Evolutionary conservation across 37 sponge, comb jelly and placozoan genomes (phyloP), one percentile per base, ranked within the genome.

Genomic region (Beroe forskalii): DNA sequence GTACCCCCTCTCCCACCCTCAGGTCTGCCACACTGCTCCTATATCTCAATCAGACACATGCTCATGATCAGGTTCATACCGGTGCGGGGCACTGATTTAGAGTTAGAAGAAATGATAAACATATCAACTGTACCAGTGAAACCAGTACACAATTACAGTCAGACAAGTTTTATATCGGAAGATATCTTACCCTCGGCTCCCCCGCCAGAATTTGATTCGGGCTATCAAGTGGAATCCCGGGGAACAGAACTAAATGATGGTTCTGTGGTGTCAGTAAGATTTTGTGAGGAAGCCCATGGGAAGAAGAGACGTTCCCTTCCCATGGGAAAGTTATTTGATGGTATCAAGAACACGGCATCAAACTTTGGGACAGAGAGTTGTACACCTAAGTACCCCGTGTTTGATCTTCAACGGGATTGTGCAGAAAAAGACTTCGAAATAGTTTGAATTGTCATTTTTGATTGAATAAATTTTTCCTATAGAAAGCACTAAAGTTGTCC

Each of bases 351-450:
- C 12, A 6, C 12, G 55, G 12, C 55, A 6, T 31, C 72, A 19
- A 69, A 37, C 38, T 69, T 33, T 36, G 72, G 72, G 35, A 69
- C 72, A 1, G 72, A 69, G 38, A 69, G 72, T 69, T 69, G 35
- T 32, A 33, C 38, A 35, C 72, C 72, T 9, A 69, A 69, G 32
- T 69, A 69, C 32, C 72, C 72, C 2, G 72, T 69, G 4, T 69
- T 36, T 69, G 72, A 69, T 69, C 39, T 69, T 2, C 2, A 36
- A 1, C 72, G 19, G 72, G 72, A 69, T 17, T 69, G 72, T 69
- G 72, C 38, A 6, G 72, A 69, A 9, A 31, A 32, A 6, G 72
- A 69, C 17, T 69, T 69, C 39, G 72, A 69, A 17, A 14, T 69
- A 33, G 1, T 69, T 36, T 69, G 72, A 69, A n/a, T n/a, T n/a